A percentile compares a stretch with the other conserved stretches of the same genome.
Evolutionary conservation across 2,888 invertebrate genomes (phyloP).

Genomic region (Lithophane socia): DNA sequence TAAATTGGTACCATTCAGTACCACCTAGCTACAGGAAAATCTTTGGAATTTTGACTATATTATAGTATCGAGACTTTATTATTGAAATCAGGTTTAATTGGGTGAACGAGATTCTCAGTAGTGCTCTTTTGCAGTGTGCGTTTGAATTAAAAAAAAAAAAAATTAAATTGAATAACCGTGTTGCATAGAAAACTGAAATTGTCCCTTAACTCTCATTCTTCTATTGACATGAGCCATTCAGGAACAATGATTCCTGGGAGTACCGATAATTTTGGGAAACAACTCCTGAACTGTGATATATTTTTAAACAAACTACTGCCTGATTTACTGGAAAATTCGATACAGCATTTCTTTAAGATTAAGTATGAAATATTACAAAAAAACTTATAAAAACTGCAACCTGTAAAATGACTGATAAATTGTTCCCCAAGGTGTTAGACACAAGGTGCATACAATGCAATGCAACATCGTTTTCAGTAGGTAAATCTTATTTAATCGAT

Average conservation of each 20-base stretch:
- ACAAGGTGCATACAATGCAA: not conserved
- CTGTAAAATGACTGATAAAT: not conserved
- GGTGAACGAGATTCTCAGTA: not conserved
- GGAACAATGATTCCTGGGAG: not conserved
- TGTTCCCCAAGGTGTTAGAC: not conserved
- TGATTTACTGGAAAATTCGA: not conserved
- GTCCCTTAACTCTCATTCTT: not conserved
- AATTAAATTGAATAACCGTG: not conserved
- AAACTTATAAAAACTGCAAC: not conserved
- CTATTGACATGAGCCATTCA: no score
- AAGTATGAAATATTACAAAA: not conserved
- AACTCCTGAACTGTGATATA: not conserved
- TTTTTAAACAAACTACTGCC: not conserved
- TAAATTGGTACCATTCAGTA: conserved; percentile 54
- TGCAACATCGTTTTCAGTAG: conserved; percentile 20
- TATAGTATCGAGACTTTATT: not conserved
- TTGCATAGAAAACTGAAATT: not conserved
- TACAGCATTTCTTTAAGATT: not conserved
- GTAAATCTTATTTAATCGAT: conserved; percentile 37
- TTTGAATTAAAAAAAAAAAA: no score
- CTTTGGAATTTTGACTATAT: not conserved
- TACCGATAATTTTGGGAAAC: not conserved
- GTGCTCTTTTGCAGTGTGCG: not conserved
- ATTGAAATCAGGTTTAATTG: not conserved
- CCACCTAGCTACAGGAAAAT: conserved; percentile 12